These are phyloP conservation scores for Pedicia rivosa DNA, from an alignment of 2,888 invertebrate species.

Conservation along the genomic window DNA sequence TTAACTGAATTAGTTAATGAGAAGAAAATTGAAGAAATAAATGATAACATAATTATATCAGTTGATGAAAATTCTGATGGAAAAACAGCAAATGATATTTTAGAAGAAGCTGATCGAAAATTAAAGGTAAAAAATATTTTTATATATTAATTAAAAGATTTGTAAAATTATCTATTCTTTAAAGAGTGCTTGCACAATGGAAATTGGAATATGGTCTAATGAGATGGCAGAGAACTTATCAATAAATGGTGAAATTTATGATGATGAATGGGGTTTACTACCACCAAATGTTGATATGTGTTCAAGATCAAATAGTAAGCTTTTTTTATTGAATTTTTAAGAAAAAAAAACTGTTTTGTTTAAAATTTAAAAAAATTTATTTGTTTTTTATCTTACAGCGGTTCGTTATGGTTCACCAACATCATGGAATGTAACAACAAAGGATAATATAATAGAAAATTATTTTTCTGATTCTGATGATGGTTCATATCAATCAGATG, in stretches of 20 bases:
- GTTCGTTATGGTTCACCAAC: slow-evolving; percentile 30
- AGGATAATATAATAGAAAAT: slow-evolving; percentile 8
- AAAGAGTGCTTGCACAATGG: slow-evolving; percentile 41
- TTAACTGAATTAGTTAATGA: slow-evolving; percentile 14
- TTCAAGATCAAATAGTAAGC: slow-evolving; percentile 33
- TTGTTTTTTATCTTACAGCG: slow-evolving; percentile 20
- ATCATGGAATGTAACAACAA: slow-evolving; percentile 20
- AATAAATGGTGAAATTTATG: slow-evolving; percentile 14
- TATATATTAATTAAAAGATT: not conserved
- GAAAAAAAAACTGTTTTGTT: no score
- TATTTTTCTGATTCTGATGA: slow-evolving; percentile 33
- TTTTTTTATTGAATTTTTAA: not conserved
- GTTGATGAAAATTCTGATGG: slow-evolving; percentile 31
- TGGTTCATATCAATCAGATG: slow-evolving; percentile 37
- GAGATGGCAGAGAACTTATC: slow-evolving; percentile 58
- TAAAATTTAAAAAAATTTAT: slow-evolving; percentile 2
- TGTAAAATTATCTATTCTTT: slow-evolving; percentile 7
- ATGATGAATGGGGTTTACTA: slow-evolving; percentile 37
- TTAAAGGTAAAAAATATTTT: slow-evolving; percentile 15
- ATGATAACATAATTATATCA: slow-evolving; percentile 18
- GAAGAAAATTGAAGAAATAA: slow-evolving; percentile 3
- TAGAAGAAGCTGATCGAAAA: slow-evolving; percentile 25
- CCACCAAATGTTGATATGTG: slow-evolving; percentile 48
- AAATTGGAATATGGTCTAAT: slow-evolving; percentile 85
- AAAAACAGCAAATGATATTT: slow-evolving; percentile 26